Percentiles rank a stretch among this genome's conserved stretches.
Evolutionary conservation across 1,140 invertebrate species (phyloP).

Genomic region (Babylonia areolata): DNA sequence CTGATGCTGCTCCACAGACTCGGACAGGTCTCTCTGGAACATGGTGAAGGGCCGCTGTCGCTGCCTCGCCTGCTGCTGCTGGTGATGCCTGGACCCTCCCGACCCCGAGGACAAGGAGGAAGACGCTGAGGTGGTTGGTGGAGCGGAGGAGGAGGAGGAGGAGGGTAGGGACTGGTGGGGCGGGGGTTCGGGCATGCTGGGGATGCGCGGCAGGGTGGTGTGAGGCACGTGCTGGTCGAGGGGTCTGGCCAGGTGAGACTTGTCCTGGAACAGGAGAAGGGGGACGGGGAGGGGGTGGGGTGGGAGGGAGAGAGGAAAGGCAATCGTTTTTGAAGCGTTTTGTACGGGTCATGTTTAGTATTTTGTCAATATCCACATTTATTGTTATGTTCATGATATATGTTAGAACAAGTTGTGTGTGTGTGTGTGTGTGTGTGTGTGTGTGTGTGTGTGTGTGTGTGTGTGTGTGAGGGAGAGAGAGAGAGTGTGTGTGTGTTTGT

Average conservation of each 20-base stretch:
- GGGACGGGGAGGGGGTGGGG: too few relatives aligned
- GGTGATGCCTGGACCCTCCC: neutral
- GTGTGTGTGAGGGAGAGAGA: too few relatives aligned
- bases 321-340: too few relatives aligned
- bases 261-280: neutral
- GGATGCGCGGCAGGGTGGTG: neutral
- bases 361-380: neutral
- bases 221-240: neutral
- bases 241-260: constrained; percentile 1
- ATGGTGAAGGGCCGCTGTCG: neutral
- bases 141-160: neutral
- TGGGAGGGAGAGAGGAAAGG: too few relatives aligned
- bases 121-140: neutral
- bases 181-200: neutral
- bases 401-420: too few relatives aligned
- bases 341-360: too few relatives aligned
- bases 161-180: neutral
- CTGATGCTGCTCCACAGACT: neutral
- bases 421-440: too few relatives aligned
- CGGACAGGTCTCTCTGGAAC: neutral
- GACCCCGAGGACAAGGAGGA: neutral
- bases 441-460: too few relatives aligned
- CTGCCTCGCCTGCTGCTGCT: neutral
- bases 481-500: too few relatives aligned
- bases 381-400: neutral